Conservation (phyloP, 2,797 vertebrate species). For the Pangasius krempfi region DNA sequence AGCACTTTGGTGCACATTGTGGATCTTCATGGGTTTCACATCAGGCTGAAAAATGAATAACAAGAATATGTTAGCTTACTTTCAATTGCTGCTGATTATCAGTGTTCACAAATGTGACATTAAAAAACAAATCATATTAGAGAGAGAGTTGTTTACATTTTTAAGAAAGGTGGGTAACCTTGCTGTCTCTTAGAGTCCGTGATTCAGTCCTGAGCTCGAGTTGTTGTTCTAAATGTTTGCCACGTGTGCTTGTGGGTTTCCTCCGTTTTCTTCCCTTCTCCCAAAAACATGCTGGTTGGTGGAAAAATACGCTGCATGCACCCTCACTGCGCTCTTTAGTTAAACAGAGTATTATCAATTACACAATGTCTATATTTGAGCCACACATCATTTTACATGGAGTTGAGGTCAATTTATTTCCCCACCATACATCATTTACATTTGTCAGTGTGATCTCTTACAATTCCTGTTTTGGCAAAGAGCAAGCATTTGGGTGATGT, state of each 20-base stretch:
- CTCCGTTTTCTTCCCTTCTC: neutral
- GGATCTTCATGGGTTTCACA: neutral
- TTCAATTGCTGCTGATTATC: neutral
- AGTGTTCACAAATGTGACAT: neutral
- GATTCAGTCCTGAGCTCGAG: neutral
- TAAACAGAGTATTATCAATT: neutral
- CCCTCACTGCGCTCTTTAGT: neutral
- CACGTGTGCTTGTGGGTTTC: neutral
- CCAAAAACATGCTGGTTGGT: neutral
- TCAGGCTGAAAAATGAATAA: neutral
- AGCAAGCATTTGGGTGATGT: neutral
- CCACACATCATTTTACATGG: neutral
- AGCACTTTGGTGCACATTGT: neutral
- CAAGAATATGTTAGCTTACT: neutral
- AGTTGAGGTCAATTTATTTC: neutral
- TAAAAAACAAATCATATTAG: neutral
- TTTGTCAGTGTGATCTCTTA: neutral
- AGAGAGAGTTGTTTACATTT: neutral
- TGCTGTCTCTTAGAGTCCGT: neutral
- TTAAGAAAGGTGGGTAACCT: neutral
- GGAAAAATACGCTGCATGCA: neutral
- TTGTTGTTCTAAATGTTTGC: neutral
- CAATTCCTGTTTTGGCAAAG: neutral
- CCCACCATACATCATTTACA: neutral
- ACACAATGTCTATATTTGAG: neutral